Percentiles rank a stretch among this genome's conserved stretches.
phyloP scores from a whole-genome alignment of 2,113 vertebrate species.

The Xenotilapia flavipinnis region DNA sequence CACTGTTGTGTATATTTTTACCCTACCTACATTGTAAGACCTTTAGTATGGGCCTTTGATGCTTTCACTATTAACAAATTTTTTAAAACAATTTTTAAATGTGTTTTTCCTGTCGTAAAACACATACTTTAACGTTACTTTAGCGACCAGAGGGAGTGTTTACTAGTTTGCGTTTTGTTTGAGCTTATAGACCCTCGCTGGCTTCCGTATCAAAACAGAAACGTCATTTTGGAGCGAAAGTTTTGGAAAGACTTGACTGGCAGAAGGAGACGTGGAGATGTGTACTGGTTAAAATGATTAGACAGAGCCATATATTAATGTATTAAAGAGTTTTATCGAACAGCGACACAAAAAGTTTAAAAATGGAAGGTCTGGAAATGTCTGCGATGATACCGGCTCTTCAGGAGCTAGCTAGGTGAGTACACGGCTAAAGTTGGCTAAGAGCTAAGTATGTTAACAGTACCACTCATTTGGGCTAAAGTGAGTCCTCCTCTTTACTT shows the following conservation, averaged over 20 bases:
- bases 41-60: neutral
- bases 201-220: slow-evolving; percentile 40
- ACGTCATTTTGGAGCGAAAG: slow-evolving; percentile 61
- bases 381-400: slow-evolving; percentile 95
- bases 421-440: neutral
- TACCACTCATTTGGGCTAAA: neutral
- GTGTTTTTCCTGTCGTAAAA: neutral
- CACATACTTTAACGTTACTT: neutral
- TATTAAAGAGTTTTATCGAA: neutral
- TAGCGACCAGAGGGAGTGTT: neutral
- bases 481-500: neutral
- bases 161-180: neutral
- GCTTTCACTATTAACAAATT: neutral
- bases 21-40: neutral
- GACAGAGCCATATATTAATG: accelerated
- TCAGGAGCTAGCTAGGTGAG: slow-evolving; percentile 85
- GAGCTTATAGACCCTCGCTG: neutral
- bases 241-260: slow-evolving; percentile 25
- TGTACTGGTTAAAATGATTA: neutral
- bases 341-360: neutral
- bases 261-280: neutral
- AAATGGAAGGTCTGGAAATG: slow-evolving; percentile 84
- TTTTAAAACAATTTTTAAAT: neutral
- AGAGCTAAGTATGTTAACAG: neutral
- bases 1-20: neutral